Evolutionary conservation across 2,113 vertebrate species (phyloP).

Genomic region (Acanthochromis polyacanthus): DNA sequence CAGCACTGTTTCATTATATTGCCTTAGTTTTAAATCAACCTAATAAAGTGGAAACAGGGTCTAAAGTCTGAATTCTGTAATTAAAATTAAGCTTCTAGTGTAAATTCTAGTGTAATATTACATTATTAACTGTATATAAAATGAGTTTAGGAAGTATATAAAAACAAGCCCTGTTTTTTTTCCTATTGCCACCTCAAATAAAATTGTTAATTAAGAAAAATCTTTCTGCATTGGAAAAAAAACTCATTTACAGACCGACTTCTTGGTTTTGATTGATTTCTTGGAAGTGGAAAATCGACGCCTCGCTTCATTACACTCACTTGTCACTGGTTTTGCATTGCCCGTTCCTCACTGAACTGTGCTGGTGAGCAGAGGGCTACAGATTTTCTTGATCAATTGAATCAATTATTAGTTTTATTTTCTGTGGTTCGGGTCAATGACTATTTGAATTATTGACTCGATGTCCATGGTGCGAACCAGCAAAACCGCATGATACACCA

Average conservation of each 20-base stretch:
- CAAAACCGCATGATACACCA: background rate
- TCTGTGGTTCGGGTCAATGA: background rate
- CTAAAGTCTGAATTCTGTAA: too few species aligned
- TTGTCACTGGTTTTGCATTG: background rate
- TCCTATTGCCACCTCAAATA: background rate
- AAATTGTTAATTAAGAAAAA: background rate
- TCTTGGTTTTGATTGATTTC: constrained; percentile 5
- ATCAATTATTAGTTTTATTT: too few species aligned
- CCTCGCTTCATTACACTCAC: background rate
- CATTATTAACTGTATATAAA: too few species aligned
- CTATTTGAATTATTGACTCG: background rate
- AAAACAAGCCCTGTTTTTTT: too few species aligned
- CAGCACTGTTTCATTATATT: too few species aligned
- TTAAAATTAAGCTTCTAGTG: too few species aligned
- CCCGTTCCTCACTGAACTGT: background rate
- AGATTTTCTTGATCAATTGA: background rate
- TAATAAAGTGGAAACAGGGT: too few species aligned
- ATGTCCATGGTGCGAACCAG: background rate
- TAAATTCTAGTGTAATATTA: too few species aligned
- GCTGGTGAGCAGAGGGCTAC: background rate
- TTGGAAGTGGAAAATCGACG: background rate
- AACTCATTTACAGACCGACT: background rate
- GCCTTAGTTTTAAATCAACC: too few species aligned
- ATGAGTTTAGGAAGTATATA: too few species aligned
- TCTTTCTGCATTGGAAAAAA: too few species aligned